Evolutionary conservation across 2,888 invertebrate genomes (phyloP).

Genomic region (Aquatica leii): DNA sequence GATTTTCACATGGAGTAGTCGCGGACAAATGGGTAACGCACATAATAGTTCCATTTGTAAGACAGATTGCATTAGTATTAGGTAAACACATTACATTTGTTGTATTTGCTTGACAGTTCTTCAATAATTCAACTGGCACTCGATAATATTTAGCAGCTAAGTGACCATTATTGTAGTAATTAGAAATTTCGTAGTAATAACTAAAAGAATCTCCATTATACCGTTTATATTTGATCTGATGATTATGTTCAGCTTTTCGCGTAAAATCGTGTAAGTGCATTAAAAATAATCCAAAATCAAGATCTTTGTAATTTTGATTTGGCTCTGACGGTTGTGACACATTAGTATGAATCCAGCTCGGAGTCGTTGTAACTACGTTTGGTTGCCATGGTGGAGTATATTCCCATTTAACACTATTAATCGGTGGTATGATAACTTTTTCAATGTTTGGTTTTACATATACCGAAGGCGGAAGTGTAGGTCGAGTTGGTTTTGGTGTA

Average conservation of each 20-base stretch:
- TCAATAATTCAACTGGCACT: neutral
- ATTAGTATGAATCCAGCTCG: neutral
- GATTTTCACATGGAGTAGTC: slow-evolving; percentile 6
- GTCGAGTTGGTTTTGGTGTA: neutral
- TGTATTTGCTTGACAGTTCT: slow-evolving; percentile 11
- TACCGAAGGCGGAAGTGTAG: slow-evolving; percentile 6
- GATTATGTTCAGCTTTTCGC: neutral
- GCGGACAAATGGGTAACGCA: slow-evolving; percentile 12
- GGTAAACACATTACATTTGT: slow-evolving; percentile 11
- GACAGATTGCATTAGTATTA: slow-evolving; percentile 21
- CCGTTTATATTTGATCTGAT: neutral
- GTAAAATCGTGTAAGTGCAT: neutral
- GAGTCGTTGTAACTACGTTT: neutral
- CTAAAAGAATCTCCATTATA: neutral
- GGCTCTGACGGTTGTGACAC: too few species aligned
- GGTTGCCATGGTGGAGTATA: neutral
- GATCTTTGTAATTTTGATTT: too few species aligned
- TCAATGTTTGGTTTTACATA: slow-evolving; percentile 4
- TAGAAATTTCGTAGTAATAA: slow-evolving; percentile 13
- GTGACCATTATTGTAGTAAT: slow-evolving; percentile 14
- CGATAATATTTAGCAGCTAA: neutral
- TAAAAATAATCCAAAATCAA: neutral
- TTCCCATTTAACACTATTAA: neutral
- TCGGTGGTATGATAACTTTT: slow-evolving; percentile 1
- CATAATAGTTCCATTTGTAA: slow-evolving; percentile 24